phyloP scores from a whole-genome alignment of 2,113 vertebrate genomes.

The Fulica atra region DNA sequence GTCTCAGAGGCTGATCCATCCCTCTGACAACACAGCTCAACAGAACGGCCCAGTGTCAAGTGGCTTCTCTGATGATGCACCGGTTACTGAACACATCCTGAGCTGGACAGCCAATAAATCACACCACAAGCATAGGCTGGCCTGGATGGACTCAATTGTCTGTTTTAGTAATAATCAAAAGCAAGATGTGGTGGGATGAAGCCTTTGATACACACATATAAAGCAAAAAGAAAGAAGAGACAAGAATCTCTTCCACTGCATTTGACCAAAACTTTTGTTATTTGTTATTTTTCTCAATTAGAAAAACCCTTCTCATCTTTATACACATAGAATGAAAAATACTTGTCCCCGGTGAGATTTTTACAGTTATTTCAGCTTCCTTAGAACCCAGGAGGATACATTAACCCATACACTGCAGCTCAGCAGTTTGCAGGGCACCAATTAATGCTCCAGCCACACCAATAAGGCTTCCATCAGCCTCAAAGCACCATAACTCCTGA shows the following conservation, averaged over 20 bases:
- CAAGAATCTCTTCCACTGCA: background rate
- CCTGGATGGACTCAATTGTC: background rate
- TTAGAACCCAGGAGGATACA: background rate
- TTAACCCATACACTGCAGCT: background rate
- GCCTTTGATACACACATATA: background rate
- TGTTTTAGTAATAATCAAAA: background rate
- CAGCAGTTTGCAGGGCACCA: background rate
- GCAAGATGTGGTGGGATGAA: background rate
- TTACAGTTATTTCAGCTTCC: background rate
- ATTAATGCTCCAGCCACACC: background rate
- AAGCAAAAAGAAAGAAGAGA: background rate
- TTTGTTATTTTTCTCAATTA: background rate
- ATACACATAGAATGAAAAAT: background rate
- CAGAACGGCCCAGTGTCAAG: background rate
- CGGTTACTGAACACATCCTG: background rate
- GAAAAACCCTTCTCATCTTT: background rate
- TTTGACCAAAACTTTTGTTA: background rate
- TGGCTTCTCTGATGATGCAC: background rate
- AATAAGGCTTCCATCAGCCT: background rate
- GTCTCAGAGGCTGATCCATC: background rate
- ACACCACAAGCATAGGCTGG: background rate
- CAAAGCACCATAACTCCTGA: background rate
- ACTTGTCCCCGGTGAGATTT: background rate
- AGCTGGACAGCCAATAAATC: background rate
- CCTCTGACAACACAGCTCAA: background rate